Percentiles rank a stretch among this genome's conserved stretches.
These are phyloP conservation scores for Leptobrachium ailaonicum DNA, from an alignment of 2,113 vertebrate species.

Conservation along the genomic window DNA sequence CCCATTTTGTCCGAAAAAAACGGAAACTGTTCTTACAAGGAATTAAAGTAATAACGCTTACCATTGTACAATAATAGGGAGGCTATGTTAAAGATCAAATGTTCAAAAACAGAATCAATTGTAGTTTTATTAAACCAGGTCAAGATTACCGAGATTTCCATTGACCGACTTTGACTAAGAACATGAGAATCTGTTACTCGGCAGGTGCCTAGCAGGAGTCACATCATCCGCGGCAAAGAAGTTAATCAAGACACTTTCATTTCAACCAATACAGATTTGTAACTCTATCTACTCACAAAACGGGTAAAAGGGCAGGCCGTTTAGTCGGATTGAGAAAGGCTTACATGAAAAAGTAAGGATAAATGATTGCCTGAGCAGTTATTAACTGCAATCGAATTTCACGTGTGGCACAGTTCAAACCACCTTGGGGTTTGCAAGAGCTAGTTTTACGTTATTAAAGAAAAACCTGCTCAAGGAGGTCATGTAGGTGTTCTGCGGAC, in stretches of 20 bases:
- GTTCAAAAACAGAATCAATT: too few relatives aligned
- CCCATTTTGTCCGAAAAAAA: too few relatives aligned
- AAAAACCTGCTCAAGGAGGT: too few relatives aligned
- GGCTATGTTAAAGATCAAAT: too few relatives aligned
- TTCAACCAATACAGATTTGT: not conserved
- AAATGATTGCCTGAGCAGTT: not conserved
- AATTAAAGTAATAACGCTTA: too few relatives aligned
- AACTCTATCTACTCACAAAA: not conserved
- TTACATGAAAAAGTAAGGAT: slow-evolving; percentile 24
- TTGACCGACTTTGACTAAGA: too few relatives aligned
- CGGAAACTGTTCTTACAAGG: too few relatives aligned
- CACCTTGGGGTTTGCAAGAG: not conserved
- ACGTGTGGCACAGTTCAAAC: not conserved
- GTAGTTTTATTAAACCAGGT: too few relatives aligned
- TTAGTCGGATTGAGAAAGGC: slow-evolving; percentile 17
- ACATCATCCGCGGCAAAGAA: not conserved
- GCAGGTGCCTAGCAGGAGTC: not conserved
- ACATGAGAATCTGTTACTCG: not conserved
- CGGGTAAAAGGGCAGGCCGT: not conserved
- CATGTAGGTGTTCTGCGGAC: too few relatives aligned
- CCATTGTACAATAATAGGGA: too few relatives aligned
- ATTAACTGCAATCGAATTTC: not conserved
- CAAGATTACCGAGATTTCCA: too few relatives aligned
- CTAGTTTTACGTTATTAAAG: not conserved
- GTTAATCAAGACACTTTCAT: not conserved